phyloP scores from a whole-genome alignment of 2,888 invertebrate species.

The Agapostemon virescens region DNA sequence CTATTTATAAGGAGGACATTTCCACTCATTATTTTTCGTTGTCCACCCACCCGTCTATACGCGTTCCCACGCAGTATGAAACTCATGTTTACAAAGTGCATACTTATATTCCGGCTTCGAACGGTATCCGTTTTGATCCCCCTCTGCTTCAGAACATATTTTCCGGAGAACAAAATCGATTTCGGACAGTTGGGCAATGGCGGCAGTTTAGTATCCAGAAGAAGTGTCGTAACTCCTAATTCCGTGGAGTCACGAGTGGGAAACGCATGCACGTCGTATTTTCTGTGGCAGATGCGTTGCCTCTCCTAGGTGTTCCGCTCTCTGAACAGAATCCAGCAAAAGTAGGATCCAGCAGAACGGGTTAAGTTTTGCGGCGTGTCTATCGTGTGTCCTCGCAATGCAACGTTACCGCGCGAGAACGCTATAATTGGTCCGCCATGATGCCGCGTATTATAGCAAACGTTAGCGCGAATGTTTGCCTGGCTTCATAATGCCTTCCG shows the following conservation, averaged over 20 bases:
- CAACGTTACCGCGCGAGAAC: too few relatives aligned
- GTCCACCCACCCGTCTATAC: neutral
- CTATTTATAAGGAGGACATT: neutral
- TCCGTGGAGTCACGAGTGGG: neutral
- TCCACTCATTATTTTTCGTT: neutral
- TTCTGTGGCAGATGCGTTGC: constrained; percentile 24
- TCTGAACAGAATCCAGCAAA: constrained; percentile 9
- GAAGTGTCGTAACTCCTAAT: constrained; percentile 43
- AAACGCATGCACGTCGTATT: constrained; percentile 37
- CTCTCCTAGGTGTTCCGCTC: neutral
- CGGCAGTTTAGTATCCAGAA: constrained; percentile 17
- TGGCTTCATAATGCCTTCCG: neutral
- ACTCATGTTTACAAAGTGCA: neutral
- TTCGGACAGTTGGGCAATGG: neutral
- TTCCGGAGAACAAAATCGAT: constrained; percentile 2
- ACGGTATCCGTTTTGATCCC: neutral
- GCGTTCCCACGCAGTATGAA: neutral
- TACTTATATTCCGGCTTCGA: neutral
- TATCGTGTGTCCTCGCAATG: neutral
- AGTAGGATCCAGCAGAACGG: constrained; percentile 12
- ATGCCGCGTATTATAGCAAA: neutral
- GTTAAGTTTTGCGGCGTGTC: neutral
- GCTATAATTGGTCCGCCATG: neutral
- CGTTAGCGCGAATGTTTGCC: neutral
- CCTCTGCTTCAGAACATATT: neutral